A percentile compares a stretch with the other conserved stretches of the same genome.
phyloP scores from a whole-genome alignment of 92 coral and sea anemone genomes.

The Phymanthus crucifer region DNA sequence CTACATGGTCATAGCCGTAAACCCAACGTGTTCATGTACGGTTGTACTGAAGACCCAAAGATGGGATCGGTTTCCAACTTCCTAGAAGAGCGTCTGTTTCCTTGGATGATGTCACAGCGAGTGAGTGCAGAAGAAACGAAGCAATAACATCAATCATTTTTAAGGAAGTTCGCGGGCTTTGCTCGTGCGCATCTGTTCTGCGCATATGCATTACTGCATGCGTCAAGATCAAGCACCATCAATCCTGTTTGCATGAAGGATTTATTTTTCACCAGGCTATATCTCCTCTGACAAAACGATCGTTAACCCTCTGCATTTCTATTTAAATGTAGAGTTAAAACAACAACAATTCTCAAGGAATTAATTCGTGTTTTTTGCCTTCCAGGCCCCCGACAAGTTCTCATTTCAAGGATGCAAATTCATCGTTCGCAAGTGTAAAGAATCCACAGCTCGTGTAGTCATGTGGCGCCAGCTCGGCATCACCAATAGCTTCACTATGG shows the following conservation, averaged over 20 bases:
- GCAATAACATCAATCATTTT: too few species aligned
- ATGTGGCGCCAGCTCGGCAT: conserved; percentile 99
- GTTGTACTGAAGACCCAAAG: conserved; percentile 89
- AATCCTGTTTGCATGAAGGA: too few species aligned
- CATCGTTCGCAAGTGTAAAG: conserved; percentile 96
- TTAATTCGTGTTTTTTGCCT: not conserved
- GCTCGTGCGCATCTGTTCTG: too few species aligned
- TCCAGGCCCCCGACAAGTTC: conserved; percentile 96
- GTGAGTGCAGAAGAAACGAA: too few species aligned
- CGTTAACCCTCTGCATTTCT: too few species aligned
- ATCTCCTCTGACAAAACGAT: too few species aligned
- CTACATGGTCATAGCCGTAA: conserved; percentile 98
- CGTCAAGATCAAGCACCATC: too few species aligned
- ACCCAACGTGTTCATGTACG: conserved; percentile 99
- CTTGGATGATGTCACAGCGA: conserved; percentile 99
- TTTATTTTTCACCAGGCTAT: too few species aligned
- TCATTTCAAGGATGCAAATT: conserved; percentile 97
- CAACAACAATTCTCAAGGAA: too few species aligned
- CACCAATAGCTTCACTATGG: conserved; percentile 96
- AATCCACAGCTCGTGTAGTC: conserved; percentile 96
- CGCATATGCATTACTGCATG: too few species aligned
- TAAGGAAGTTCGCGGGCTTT: not conserved
- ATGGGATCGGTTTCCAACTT: conserved; percentile 76
- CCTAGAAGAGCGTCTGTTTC: conserved; percentile 90
- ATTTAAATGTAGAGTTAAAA: too few species aligned